Evolutionary conservation across 2,888 invertebrate genomes (phyloP).

Genomic region (Trichopoda pennipes): DNA sequence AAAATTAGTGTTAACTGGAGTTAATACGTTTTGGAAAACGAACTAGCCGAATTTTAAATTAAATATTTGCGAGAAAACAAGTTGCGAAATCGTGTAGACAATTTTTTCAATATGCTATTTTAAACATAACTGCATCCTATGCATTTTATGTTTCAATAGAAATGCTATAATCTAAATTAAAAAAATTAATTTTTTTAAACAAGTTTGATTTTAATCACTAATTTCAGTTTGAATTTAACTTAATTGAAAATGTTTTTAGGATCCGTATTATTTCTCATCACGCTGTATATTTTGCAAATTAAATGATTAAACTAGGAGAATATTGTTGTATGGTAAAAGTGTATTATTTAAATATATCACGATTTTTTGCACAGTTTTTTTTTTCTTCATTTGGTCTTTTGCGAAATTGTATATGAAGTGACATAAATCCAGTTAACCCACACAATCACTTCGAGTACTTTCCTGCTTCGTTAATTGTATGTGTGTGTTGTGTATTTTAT

Average conservation of each 20-base stretch:
- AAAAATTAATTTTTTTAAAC: no score
- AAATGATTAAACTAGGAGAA: slow-evolving; percentile 27
- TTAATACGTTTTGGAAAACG: no score
- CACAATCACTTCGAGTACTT: slow-evolving; percentile 58
- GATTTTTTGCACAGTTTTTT: slow-evolving; percentile 30
- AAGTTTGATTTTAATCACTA: no score
- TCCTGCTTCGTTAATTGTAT: slow-evolving; percentile 42
- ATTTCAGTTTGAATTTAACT: not conserved
- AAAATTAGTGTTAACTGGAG: no score
- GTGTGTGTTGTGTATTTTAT: slow-evolving; percentile 8
- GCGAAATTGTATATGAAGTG: slow-evolving; percentile 41
- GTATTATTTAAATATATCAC: slow-evolving; percentile 12
- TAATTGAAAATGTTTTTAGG: not conserved
- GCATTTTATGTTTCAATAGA: no score
- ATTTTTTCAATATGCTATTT: no score
- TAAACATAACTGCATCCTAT: no score
- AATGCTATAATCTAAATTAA: no score
- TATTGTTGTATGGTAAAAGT: slow-evolving; percentile 19
- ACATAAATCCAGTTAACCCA: slow-evolving; percentile 70
- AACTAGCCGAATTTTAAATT: no score
- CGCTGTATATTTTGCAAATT: slow-evolving; percentile 17
- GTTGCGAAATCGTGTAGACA: no score
- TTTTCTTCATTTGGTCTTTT: slow-evolving; percentile 2
- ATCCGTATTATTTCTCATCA: not conserved
- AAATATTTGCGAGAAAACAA: no score